phyloP scores from a whole-genome alignment of 2,113 vertebrate species.

The Thomomys bottae region DNA sequence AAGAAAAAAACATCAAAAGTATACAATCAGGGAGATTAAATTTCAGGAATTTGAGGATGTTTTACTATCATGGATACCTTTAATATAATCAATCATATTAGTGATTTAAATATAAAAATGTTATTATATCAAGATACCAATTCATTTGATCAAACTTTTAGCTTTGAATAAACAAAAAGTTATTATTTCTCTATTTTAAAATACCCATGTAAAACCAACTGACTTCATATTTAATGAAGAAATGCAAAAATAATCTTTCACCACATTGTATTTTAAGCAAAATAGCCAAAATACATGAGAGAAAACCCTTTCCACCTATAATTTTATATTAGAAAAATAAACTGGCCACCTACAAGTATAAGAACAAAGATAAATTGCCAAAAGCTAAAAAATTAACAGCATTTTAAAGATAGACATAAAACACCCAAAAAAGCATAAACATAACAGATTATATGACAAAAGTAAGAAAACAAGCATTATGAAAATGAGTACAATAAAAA shows the following conservation, averaged over 20 bases:
- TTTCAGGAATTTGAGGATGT: constrained; percentile 22
- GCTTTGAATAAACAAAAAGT: constrained; percentile 35
- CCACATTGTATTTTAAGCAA: constrained; percentile 37
- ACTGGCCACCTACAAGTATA: not conserved
- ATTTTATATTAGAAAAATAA: constrained; percentile 20
- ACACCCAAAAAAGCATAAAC: constrained; percentile 15
- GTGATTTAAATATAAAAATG: constrained; percentile 54
- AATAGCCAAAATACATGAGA: constrained; percentile 17
- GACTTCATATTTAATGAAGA: constrained; percentile 50
- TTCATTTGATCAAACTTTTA: constrained; percentile 27
- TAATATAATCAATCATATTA: constrained; percentile 21
- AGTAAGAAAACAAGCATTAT: not conserved
- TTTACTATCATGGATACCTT: constrained; percentile 45
- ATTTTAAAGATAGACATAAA: not conserved
- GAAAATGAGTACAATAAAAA: constrained; percentile 32
- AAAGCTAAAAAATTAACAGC: constrained; percentile 35
- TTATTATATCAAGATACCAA: constrained; percentile 45
- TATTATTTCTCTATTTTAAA: constrained; percentile 32
- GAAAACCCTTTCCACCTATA: not conserved
- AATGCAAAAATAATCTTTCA: constrained; percentile 23
- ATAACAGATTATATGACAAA: not conserved
- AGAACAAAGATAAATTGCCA: constrained; percentile 32
- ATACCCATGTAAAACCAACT: constrained; percentile 23
- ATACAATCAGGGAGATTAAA: constrained; percentile 39
- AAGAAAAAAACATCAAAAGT: constrained; percentile 39